phyloP scores from a whole-genome alignment of 2,113 vertebrate species.

The Nyctereutes procyonoides region DNA sequence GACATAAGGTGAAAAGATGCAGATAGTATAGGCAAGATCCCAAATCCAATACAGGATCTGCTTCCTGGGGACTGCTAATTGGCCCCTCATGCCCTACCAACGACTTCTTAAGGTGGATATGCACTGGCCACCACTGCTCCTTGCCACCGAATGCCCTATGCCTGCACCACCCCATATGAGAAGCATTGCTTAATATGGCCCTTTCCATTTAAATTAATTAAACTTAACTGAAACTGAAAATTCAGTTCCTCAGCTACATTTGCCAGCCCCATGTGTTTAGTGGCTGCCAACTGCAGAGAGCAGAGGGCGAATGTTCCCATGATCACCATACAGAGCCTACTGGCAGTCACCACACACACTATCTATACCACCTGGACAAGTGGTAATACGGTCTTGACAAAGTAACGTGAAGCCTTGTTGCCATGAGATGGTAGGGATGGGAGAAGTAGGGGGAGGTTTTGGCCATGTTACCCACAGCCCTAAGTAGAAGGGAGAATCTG shows the following conservation, averaged over 20 bases:
- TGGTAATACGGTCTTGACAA: neutral
- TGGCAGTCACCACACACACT: accelerated
- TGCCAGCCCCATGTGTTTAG: neutral
- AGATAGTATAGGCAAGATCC: neutral
- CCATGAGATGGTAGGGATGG: neutral
- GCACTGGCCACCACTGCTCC: neutral
- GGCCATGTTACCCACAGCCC: neutral
- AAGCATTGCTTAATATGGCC: neutral
- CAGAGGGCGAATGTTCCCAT: too few relatives aligned
- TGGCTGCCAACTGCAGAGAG: neutral
- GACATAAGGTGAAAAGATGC: neutral
- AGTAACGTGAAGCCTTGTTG: neutral
- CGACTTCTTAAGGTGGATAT: neutral
- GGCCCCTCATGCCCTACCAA: accelerated
- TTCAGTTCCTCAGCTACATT: neutral
- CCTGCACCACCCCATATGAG: accelerated
- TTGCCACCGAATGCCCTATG: neutral
- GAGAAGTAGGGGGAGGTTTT: neutral
- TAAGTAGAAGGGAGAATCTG: neutral
- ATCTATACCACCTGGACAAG: neutral
- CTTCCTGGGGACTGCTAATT: neutral
- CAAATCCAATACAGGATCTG: neutral
- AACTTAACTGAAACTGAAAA: neutral
- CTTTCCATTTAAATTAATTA: neutral
- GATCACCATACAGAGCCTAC: neutral